phyloP scores from a whole-genome alignment of 2,797 vertebrate species.

The Hybognathus amarus region DNA sequence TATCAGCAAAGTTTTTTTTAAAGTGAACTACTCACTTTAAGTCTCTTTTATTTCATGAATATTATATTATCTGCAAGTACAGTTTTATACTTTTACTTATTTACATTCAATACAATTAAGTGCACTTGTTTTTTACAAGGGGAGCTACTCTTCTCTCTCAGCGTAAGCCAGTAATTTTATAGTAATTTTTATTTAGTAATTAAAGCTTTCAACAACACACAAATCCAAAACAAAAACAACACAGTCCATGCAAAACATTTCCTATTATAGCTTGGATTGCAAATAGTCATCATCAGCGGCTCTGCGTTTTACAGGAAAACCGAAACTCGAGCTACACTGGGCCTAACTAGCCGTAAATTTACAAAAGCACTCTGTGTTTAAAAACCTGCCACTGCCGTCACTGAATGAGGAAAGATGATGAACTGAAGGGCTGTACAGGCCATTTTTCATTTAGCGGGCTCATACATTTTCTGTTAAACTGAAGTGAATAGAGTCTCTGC shows the following conservation, averaged over 20 bases:
- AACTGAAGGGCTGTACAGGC: background rate
- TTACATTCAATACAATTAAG: slow-evolving; percentile 1
- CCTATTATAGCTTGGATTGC: slow-evolving; percentile 5
- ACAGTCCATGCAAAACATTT: slow-evolving; percentile 28
- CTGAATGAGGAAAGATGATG: slow-evolving; percentile 6
- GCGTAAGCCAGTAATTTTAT: background rate
- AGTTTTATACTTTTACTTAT: background rate
- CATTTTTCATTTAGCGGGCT: slow-evolving; percentile 1
- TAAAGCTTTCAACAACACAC: slow-evolving; percentile 2
- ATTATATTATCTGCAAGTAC: background rate
- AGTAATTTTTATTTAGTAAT: background rate
- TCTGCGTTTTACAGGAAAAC: slow-evolving; percentile 43
- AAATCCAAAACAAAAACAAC: slow-evolving; percentile 24
- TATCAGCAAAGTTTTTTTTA: too few relatives aligned
- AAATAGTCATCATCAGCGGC: slow-evolving; percentile 39
- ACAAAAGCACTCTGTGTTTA: slow-evolving; percentile 12
- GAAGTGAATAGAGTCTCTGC: background rate
- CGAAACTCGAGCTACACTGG: slow-evolving; percentile 40
- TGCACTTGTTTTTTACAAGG: background rate
- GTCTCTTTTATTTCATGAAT: too few relatives aligned
- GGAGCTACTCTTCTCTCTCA: background rate
- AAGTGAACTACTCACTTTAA: too few relatives aligned
- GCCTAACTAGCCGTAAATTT: slow-evolving; percentile 17
- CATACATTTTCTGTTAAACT: background rate
- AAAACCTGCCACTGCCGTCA: slow-evolving; percentile 1